Base-by-base conservation (phyloP, 2,888 invertebrate genomes). In the Lymantria monacha region DNA sequence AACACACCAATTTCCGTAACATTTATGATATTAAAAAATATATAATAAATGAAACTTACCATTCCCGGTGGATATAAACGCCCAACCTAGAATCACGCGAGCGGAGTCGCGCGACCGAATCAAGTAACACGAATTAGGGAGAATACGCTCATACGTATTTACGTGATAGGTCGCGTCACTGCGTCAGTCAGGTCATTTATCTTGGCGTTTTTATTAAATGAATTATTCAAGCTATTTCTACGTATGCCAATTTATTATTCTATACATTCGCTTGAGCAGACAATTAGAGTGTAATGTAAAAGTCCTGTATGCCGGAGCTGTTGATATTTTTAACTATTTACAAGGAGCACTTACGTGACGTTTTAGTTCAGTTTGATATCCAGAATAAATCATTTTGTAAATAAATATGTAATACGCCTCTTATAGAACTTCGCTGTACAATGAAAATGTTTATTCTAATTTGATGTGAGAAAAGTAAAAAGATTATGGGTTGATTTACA, bases 161-260 rank as follows among this genome's bases (percentile, higher is more conserved):
- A 61, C 57, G 57, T 62, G 60, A 55, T 60, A 54, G 31, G 60
- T 59, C 58, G 56, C 58, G 53, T 55, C 55, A 57, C 65, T 63
- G 59, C 57, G 71, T 71, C 70, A 59, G 65, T 61, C 49, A 60
- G 68, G 59, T 70, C 69, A 69, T 73, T 64, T 61, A 69, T 73
- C 70, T 68, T 67, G 55, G 51, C 67, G 61, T 69, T 72, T 73
- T 71, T 76, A 74, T 76, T 76, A 73, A 73, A 75, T 75, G 68
- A 70, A 70, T 69, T 63, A 67, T 70, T 69, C 69, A 69, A 63
- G 57, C 61, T 65, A 57, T 57, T 67, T 56, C 60, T 53, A 63
- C 60, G 55, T 52, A 57, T 68, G 55, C 10, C 59, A 57, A 65
- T 66, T 53, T 68, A 63, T 59, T 63, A 59, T 68, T 57, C 45